Evolutionary conservation across 2,888 invertebrate species (phyloP).

Genomic region (Lymantria monacha): DNA sequence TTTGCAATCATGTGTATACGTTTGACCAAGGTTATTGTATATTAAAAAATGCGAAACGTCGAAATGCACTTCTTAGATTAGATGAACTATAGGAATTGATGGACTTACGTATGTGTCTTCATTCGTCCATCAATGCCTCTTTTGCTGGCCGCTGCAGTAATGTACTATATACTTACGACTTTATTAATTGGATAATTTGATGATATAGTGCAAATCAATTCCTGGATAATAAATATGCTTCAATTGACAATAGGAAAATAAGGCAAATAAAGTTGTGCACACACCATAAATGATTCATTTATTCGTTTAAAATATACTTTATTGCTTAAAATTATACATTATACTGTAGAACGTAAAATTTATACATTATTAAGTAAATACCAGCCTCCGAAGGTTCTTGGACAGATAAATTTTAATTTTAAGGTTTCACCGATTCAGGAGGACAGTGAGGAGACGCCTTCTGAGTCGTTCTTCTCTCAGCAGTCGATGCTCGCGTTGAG

Average conservation of each 20-base stretch:
- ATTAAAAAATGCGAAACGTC: too few relatives aligned
- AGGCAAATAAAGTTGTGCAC: neutral
- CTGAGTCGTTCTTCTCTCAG: constrained; percentile 63
- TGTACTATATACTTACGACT: too few relatives aligned
- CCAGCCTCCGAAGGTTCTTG: constrained; percentile 27
- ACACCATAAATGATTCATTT: constrained; percentile 6
- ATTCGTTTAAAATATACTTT: neutral
- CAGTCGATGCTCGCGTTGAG: constrained; percentile 68
- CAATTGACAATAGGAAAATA: neutral
- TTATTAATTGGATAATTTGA: too few relatives aligned
- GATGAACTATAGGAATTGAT: too few relatives aligned
- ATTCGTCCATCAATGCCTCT: too few relatives aligned
- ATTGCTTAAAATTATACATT: neutral
- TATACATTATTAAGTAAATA: neutral
- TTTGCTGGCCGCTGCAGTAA: too few relatives aligned
- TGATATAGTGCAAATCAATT: too few relatives aligned
- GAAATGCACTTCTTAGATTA: too few relatives aligned
- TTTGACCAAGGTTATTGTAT: too few relatives aligned
- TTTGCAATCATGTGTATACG: too few relatives aligned
- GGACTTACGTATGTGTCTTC: too few relatives aligned
- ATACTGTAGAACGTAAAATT: neutral
- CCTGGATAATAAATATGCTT: too few relatives aligned
- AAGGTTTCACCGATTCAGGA: constrained; percentile 71
- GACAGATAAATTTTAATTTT: constrained; percentile 60
- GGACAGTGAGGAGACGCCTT: constrained; percentile 59